phyloP scores from a whole-genome alignment of 2,888 invertebrate species.

The Megalurothrips usitatus region DNA sequence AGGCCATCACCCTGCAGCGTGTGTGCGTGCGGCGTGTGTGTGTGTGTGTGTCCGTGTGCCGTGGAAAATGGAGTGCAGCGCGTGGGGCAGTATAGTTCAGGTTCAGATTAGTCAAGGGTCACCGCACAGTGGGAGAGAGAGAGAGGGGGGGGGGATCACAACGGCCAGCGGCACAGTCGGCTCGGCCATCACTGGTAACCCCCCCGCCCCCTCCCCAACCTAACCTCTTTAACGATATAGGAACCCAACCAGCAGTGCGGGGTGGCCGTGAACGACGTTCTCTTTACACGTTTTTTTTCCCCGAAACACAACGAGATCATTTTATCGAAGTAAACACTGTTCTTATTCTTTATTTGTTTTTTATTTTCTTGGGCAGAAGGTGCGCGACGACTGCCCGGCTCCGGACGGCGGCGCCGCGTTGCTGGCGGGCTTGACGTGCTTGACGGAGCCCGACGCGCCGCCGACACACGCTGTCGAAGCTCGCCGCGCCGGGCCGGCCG shows the following conservation, averaged over 20 bases:
- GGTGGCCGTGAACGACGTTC: too few relatives aligned
- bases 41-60: background rate
- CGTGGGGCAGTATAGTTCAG: slow-evolving; percentile 14
- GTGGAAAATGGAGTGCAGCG: slow-evolving; percentile 12
- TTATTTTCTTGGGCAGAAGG: too few relatives aligned
- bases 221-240: too few relatives aligned
- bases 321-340: too few relatives aligned
- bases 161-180: too few relatives aligned
- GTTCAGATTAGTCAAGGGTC: slow-evolving; percentile 16
- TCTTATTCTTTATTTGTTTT: too few relatives aligned
- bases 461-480: background rate
- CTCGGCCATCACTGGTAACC: too few relatives aligned
- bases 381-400: background rate
- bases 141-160: background rate
- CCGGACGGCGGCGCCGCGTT: background rate
- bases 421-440: background rate
- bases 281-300: too few relatives aligned
- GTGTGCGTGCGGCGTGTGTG: too few relatives aligned
- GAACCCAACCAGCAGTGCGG: too few relatives aligned
- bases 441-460: background rate
- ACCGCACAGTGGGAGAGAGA: background rate
- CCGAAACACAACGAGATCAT: too few relatives aligned
- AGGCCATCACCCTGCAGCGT: background rate
- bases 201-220: too few relatives aligned
- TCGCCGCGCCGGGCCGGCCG: background rate